Base-by-base conservation (phyloP, 2,113 vertebrate genomes). In the Oxyura jamaicensis region DNA sequence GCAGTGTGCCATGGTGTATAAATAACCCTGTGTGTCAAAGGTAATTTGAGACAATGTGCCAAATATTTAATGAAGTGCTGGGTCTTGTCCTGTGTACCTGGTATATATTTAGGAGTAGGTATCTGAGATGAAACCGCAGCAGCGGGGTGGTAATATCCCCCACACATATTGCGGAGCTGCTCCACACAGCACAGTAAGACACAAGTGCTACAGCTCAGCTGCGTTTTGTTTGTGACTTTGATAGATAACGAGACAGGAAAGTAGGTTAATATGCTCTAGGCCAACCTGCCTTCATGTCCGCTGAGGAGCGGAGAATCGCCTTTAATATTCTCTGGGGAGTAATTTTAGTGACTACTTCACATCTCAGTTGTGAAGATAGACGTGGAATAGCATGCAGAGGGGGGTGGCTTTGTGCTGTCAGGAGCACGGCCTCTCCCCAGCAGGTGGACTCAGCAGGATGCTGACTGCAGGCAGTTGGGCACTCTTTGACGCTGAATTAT, bases 401-500 rank as follows among this genome's bases (percentile, higher is more conserved):
- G 39, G 23, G 39, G 1, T 11, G 28, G 50, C 3, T 12, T 44
- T 58, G 13, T 26, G 65, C 21, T 62, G 56, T n/a, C 0, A 0
- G 39, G 48, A 96, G 7, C 36, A 19, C 3, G 0, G 0, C 23
- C 39, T 46, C 53, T 71, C 3, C 19, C 33, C 18, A 29, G 17
- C n/a, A 86, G 26, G 26, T 26, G 46, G n/a, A 4, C 42, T 75
- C 26, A 2, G 56, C 0, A 0, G 60, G 72, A 65, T 72, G 87
- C 77, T 0, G 3, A 7, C 29, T 35, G 17, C 0, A 0, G 35
- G 29, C 52, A 66, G 50, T 12, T 21, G 25, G 10, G 44, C 26
- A 11, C 1, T 0, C 26, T 17, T 25, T 14, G 50, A 2, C 0
- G 23, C 23, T 33, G 44, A 39, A 68, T 11, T n/a, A 1, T 21